Base-by-base conservation (phyloP, 2,888 invertebrate species). In the Trissonchulus sp. region DNA sequence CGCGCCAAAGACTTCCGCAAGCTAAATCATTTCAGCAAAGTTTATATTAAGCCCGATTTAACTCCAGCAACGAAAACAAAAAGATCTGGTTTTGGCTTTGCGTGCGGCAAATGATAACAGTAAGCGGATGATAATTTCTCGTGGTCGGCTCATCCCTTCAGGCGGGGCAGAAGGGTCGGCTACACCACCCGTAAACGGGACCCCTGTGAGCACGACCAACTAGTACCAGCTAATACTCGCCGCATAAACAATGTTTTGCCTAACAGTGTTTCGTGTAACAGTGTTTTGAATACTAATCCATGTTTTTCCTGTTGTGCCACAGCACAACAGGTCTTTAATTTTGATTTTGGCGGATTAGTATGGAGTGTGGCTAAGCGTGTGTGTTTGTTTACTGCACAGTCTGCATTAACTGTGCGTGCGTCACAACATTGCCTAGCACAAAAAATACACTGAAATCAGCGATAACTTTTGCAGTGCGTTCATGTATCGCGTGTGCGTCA, bases 21-120 rank as follows among this genome's bases (percentile, higher is more conserved):
- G n/a, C 60, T 18, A 60, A 60, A 60, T n/a, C 60, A 60, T 18
- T 60, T 60, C n/a, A 60, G 60, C n/a, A 60, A 60, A 60, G 60
- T 60, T 60, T 60, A 60, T 60, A 60, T 60, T 60, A 60, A 60
- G 60, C 60, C 60, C 60, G 60, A 60, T 60, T 60, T 60, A 60
- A 60, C 60, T 18, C 60, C 60, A 60, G n/a, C 60, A 60, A 60
- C 18, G 60, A n/a, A 60, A 60, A 60, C 60, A 60, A n/a, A 60
- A 60, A n/a, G 60, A 60, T 60, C 60, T 60, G 60, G n/a, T 60
- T n/a, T 18, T 60, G 60, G 60, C 60, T 18, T 18, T 60, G 60
- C 60, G 60, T 60, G 60, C 60, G 60, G 60, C 60, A 60, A 60
- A 60, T 60, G 60, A 18, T 18, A 60, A 60, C n/a, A n/a, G 60